phyloP scores from a whole-genome alignment of 92 coral and sea anemone genomes.

The Siderastrea radians region DNA sequence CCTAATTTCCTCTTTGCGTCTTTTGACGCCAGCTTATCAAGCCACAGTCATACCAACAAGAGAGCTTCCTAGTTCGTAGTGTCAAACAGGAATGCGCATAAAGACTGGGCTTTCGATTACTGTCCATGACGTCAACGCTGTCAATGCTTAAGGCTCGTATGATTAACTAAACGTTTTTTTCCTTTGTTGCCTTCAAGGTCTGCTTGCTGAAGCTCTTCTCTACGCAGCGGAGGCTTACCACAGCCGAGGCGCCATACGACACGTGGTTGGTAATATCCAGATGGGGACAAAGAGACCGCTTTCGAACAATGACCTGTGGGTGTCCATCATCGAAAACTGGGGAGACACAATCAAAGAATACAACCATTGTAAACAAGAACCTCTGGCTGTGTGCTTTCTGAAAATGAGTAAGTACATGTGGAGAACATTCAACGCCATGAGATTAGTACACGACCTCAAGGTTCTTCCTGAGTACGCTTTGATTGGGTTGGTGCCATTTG shows the following conservation, averaged over 20 bases:
- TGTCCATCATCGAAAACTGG: slow-evolving; percentile 90
- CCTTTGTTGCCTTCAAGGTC: slow-evolving; percentile 14
- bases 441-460: slow-evolving; percentile 13
- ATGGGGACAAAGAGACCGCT: slow-evolving; percentile 31
- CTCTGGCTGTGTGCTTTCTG: slow-evolving; percentile 58
- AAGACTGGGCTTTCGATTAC: too few species aligned
- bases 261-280: slow-evolving; percentile 83
- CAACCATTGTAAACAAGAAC: slow-evolving; percentile 21
- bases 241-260: slow-evolving; percentile 80
- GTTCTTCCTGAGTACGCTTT: background rate
- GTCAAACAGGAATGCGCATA: too few species aligned
- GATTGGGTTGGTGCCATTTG: slow-evolving; percentile 45
- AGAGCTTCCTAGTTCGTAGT: too few species aligned
- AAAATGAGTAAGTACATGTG: slow-evolving; percentile 85
- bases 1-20: too few species aligned
- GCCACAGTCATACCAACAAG: too few species aligned
- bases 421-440: slow-evolving; percentile 69
- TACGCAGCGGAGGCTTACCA: slow-evolving; percentile 87
- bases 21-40: too few species aligned
- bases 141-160: too few species aligned
- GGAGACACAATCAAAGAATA: slow-evolving; percentile 79
- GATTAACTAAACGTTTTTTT: too few species aligned
- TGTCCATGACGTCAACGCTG: too few species aligned
- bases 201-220: slow-evolving; percentile 58
- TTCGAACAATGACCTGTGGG: slow-evolving; percentile 70